phyloP scores from a whole-genome alignment of 2,888 invertebrate genomes.

The Cepaea hortensis region DNA sequence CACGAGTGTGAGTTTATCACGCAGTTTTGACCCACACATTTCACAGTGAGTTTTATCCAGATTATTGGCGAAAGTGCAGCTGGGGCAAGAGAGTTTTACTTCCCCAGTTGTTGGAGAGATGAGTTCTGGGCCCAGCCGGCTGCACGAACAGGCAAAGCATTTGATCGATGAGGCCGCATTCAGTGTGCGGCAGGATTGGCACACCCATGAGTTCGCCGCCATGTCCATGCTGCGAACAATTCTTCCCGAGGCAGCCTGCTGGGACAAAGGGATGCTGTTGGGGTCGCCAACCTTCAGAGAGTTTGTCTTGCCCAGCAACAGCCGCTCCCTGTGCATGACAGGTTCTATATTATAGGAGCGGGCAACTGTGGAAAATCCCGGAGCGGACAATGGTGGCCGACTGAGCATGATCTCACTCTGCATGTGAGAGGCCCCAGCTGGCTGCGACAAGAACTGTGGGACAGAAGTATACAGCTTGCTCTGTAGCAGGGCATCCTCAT shows the following conservation, averaged over 20 bases:
- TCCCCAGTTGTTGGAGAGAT: conserved; percentile 34
- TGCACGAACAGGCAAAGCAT: conserved; percentile 45
- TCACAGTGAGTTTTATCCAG: conserved; percentile 12
- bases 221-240: conserved; percentile 49
- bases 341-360: neutral
- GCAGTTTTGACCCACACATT: conserved; percentile 23
- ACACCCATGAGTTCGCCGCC: conserved; percentile 40
- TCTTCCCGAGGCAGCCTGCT: neutral
- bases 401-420: neutral
- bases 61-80: conserved; percentile 43
- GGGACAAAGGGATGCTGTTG: neutral
- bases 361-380: neutral
- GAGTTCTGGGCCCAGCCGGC: conserved; percentile 45
- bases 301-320: conserved; percentile 24
- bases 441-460: neutral
- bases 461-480: neutral
- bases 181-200: conserved; percentile 39
- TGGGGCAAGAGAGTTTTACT: conserved; percentile 39
- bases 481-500: neutral
- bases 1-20: conserved; percentile 19
- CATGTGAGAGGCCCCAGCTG: neutral
- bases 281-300: conserved; percentile 20
- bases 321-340: conserved; percentile 1
- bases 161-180: conserved; percentile 39
- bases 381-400: neutral